A percentile compares a stretch with the other conserved stretches of the same genome.
phyloP scores from a whole-genome alignment of 92 coral and sea anemone genomes.

The Zoanthus gigantus region DNA sequence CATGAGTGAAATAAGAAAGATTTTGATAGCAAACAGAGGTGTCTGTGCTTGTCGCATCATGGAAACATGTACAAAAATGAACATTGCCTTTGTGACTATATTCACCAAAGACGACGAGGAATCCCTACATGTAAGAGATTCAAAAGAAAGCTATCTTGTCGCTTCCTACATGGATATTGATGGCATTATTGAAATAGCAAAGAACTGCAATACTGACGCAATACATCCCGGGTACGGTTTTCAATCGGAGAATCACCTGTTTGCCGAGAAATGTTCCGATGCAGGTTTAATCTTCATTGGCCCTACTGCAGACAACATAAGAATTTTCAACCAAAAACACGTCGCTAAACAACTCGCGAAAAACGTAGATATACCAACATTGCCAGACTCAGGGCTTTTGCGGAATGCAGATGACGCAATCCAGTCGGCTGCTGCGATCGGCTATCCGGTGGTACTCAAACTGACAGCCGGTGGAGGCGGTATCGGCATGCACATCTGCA shows the following conservation, averaged over 20 bases:
- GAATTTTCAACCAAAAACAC: slow-evolving; percentile 38
- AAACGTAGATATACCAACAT: slow-evolving; percentile 35
- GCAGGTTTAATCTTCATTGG: slow-evolving; percentile 68
- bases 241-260: slow-evolving; percentile 62
- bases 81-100: slow-evolving; percentile 61
- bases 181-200: slow-evolving; percentile 52
- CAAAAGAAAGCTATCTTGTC: slow-evolving; percentile 55
- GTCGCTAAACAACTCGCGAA: slow-evolving; percentile 52
- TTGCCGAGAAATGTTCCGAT: slow-evolving; percentile 58
- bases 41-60: slow-evolving; percentile 69
- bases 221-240: slow-evolving; percentile 80
- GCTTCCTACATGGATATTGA: slow-evolving; percentile 62
- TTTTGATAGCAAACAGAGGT: slow-evolving; percentile 75
- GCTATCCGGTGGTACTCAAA: slow-evolving; percentile 70
- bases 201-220: slow-evolving; percentile 46
- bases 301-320: slow-evolving; percentile 62
- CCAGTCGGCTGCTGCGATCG: slow-evolving; percentile 42
- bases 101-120: slow-evolving; percentile 64
- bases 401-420: slow-evolving; percentile 51
- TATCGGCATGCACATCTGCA: slow-evolving; percentile 64
- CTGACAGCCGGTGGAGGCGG: slow-evolving; percentile 71
- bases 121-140: slow-evolving; percentile 59
- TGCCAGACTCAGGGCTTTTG: slow-evolving; percentile 55
- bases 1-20: slow-evolving; percentile 54
- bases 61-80: slow-evolving; percentile 64